Evolutionary conservation across 1,140 invertebrate genomes (phyloP).

Genomic region (Pentalonia nigronervosa): DNA sequence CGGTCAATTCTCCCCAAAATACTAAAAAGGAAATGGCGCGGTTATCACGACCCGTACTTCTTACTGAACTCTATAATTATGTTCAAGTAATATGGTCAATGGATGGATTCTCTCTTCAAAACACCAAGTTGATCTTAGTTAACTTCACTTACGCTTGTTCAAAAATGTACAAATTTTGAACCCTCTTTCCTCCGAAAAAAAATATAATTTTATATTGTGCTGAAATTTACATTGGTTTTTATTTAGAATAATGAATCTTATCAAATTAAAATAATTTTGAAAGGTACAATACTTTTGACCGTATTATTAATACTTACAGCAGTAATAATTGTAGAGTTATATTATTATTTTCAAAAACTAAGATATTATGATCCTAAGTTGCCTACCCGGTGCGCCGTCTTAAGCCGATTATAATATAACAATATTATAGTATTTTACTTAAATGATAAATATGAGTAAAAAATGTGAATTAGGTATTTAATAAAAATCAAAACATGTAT

Average conservation of each 20-base stretch:
- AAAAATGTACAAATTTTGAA: not conserved
- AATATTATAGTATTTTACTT: not conserved
- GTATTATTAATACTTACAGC: too few species aligned
- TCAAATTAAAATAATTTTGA: too few species aligned
- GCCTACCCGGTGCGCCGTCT: not conserved
- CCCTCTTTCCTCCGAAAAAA: too few species aligned
- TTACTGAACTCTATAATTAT: not conserved
- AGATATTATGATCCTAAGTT: not conserved
- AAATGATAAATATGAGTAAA: not conserved
- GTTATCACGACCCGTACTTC: fast-evolving
- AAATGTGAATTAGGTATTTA: too few species aligned
- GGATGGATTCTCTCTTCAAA: not conserved
- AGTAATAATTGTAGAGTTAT: too few species aligned
- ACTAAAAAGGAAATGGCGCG: too few species aligned
- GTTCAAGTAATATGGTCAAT: not conserved
- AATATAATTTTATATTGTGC: not conserved
- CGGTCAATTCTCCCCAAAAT: too few species aligned
- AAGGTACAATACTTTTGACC: too few species aligned
- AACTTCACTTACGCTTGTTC: not conserved
- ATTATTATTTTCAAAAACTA: too few species aligned
- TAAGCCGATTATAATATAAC: not conserved
- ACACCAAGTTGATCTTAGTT: not conserved
- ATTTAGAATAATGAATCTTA: too few species aligned
- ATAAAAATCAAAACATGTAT: too few species aligned
- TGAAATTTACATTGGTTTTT: too few species aligned